phyloP scores from a whole-genome alignment of 2,888 invertebrate genomes.

The Metallyticus violacea region DNA sequence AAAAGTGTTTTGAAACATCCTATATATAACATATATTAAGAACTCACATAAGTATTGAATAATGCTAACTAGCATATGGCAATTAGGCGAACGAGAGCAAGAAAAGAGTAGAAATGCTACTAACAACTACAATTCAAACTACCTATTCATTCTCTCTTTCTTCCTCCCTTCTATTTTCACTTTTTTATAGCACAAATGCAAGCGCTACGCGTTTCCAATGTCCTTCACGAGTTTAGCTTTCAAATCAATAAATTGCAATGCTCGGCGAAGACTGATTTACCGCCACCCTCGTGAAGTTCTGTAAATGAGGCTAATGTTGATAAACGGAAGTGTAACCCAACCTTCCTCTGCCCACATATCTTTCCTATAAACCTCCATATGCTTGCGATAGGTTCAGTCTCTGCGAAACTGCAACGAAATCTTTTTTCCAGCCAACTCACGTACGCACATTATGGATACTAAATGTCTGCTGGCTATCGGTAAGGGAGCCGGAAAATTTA shows the following conservation, averaged over 20 bases:
- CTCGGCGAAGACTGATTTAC: neutral
- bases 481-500: neutral
- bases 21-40: too few relatives aligned
- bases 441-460: neutral
- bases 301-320: neutral
- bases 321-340: neutral
- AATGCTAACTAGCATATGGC: too few relatives aligned
- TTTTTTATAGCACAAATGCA: neutral
- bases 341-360: neutral
- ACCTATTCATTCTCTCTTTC: too few relatives aligned
- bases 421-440: neutral
- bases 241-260: neutral
- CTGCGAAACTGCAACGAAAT: neutral
- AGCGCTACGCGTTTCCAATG: too few relatives aligned
- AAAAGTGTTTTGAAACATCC: too few relatives aligned
- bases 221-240: too few relatives aligned
- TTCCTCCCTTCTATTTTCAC: too few relatives aligned
- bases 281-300: neutral
- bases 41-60: too few relatives aligned
- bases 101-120: too few relatives aligned
- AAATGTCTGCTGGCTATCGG: neutral
- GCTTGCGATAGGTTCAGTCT: neutral
- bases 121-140: too few relatives aligned
- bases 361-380: neutral
- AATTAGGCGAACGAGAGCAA: too few relatives aligned